A percentile compares a stretch with the other conserved stretches of the same genome.
Conservation (phyloP, 2,888 invertebrate genomes). For the Drosophila lutescens region DNA sequence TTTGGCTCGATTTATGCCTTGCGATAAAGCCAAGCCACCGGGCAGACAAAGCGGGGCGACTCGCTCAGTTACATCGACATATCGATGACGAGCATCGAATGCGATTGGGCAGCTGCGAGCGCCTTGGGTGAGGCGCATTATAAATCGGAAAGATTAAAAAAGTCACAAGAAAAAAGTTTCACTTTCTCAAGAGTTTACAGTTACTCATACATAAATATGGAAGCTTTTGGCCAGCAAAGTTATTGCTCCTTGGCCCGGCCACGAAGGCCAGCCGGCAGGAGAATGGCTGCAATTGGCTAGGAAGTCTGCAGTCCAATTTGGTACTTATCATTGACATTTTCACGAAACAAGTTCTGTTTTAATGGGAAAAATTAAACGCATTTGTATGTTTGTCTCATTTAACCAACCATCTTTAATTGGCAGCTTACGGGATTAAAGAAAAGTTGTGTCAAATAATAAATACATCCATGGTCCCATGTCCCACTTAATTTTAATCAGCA, state of each 20-base stretch:
- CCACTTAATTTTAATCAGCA: neutral
- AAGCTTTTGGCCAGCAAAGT: constrained; percentile 46
- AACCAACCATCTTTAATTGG: neutral
- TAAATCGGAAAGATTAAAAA: constrained; percentile 66
- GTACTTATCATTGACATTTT: too few species aligned
- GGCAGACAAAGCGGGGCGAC: constrained; percentile 22
- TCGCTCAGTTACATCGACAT: constrained; percentile 63
- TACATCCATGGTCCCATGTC: neutral
- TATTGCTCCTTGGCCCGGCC: constrained; percentile 52
- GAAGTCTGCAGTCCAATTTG: constrained; percentile 6
- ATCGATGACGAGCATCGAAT: constrained; percentile 40
- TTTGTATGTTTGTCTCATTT: neutral
- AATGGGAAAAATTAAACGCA: neutral
- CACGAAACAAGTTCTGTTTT: neutral
- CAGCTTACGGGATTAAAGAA: neutral
- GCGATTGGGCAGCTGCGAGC: constrained; percentile 37
- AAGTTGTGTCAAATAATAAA: neutral
- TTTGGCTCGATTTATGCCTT: constrained; percentile 74
- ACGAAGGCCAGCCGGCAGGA: constrained; percentile 31
- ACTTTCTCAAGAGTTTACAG: constrained; percentile 74
- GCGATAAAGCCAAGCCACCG: constrained; percentile 59
- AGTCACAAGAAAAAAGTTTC: constrained; percentile 66
- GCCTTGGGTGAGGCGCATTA: constrained; percentile 62
- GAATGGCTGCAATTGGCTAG: constrained; percentile 14
- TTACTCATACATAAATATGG: constrained; percentile 74